Evolutionary conservation across 2,888 invertebrate species (phyloP).

Genomic region (Campopleginae sp.): DNA sequence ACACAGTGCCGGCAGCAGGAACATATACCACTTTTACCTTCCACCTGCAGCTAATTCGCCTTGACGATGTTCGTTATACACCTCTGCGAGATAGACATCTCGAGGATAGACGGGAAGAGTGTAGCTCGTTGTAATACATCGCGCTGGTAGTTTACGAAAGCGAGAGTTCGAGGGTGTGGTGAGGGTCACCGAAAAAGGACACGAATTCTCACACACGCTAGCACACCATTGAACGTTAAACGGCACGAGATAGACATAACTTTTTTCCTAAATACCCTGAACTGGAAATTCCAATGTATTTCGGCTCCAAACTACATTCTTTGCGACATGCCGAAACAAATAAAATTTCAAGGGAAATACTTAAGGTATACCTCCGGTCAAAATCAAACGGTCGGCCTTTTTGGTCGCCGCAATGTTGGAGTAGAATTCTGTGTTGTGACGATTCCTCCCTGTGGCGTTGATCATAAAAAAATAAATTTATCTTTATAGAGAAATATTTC

Average conservation of each 20-base stretch:
- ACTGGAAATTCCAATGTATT: conserved; percentile 36
- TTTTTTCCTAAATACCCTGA: conserved; percentile 34
- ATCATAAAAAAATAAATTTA: not conserved
- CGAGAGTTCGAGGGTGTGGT: conserved; percentile 46
- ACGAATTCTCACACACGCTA: conserved; percentile 47
- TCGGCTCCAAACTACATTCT: conserved; percentile 19
- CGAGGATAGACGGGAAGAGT: conserved; percentile 50
- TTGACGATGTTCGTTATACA: conserved; percentile 47
- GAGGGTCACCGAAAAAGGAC: conserved; percentile 61
- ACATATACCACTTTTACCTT: conserved; percentile 45
- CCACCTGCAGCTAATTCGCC: conserved; percentile 63
- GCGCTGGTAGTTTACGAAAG: conserved; percentile 47
- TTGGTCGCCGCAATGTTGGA: not conserved
- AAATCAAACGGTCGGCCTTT: conserved; percentile 1
- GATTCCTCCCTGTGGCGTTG: not conserved
- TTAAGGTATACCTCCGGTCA: not conserved
- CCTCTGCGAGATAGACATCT: conserved; percentile 54
- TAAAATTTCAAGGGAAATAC: conserved; percentile 5
- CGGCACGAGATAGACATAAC: conserved; percentile 5
- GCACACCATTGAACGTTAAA: conserved; percentile 40
- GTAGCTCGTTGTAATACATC: conserved; percentile 53
- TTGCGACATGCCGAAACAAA: conserved; percentile 15
- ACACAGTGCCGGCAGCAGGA: conserved; percentile 32
- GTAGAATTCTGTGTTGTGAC: conserved; percentile 3
- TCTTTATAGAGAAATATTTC: not conserved